Conservation (phyloP, 2,888 invertebrate species). For the Alcis repandata region DNA sequence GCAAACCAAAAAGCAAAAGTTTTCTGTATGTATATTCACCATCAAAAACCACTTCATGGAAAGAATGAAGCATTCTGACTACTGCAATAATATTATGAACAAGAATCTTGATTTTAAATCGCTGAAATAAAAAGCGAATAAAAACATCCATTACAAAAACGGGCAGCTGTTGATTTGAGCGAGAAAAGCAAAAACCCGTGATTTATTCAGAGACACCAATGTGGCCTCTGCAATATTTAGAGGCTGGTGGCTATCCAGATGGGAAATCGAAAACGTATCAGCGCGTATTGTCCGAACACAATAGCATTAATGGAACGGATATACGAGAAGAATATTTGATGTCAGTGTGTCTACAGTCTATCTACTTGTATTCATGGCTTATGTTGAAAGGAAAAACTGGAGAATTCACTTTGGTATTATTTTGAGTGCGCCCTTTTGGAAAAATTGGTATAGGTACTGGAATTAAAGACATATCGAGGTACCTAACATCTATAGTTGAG, state of each 20-base stretch:
- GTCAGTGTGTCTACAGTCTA: not conserved
- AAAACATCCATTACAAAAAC: slow-evolving; percentile 13
- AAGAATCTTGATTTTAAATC: too few relatives aligned
- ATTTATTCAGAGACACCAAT: slow-evolving; percentile 38
- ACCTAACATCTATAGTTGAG: too few relatives aligned
- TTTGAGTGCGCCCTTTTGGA: too few relatives aligned
- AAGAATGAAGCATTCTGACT: too few relatives aligned
- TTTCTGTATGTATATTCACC: too few relatives aligned
- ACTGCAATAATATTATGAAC: not conserved
- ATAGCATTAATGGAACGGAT: slow-evolving; percentile 50
- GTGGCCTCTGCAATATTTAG: slow-evolving; percentile 44
- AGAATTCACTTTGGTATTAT: too few relatives aligned
- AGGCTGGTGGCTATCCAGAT: slow-evolving; percentile 35
- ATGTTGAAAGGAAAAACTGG: too few relatives aligned
- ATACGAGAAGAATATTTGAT: slow-evolving; percentile 37
- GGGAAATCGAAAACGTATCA: slow-evolving; percentile 54
- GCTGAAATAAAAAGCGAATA: not conserved
- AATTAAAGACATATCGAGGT: too few relatives aligned
- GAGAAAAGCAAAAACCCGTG: slow-evolving; percentile 30
- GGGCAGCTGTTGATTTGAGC: slow-evolving; percentile 2
- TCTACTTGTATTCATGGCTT: too few relatives aligned
- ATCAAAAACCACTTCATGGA: too few relatives aligned
- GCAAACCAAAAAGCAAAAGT: too few relatives aligned
- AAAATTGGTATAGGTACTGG: too few relatives aligned
- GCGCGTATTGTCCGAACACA: slow-evolving; percentile 54